phyloP scores from a whole-genome alignment of 1,140 invertebrate genomes.

The Caenorhabditis remanei region DNA sequence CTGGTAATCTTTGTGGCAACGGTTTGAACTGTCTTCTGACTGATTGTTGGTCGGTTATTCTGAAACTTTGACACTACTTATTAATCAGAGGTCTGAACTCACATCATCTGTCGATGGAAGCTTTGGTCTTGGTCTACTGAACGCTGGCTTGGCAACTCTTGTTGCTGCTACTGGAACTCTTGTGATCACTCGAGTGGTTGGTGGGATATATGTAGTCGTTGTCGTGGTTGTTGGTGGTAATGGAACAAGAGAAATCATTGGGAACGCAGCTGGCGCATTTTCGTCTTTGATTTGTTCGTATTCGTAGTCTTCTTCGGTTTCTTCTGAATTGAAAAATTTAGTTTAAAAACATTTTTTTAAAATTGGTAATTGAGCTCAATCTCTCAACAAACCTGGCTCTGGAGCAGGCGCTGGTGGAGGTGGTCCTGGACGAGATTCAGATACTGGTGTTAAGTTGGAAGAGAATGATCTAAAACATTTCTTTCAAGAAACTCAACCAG shows the following conservation, averaged over 20 bases:
- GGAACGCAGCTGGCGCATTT: conserved; percentile 51
- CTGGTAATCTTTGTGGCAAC: background rate
- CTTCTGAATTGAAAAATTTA: background rate
- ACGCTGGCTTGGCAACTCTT: conserved; percentile 42
- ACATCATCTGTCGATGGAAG: conserved; percentile 1
- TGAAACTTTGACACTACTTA: background rate
- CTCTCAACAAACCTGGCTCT: background rate
- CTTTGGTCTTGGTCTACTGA: conserved; percentile 60
- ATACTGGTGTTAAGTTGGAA: background rate
- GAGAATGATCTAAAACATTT: background rate
- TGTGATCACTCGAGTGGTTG: conserved; percentile 42
- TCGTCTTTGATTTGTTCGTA: conserved; percentile 59
- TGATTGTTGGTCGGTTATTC: conserved; percentile 1
- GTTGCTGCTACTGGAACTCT: background rate
- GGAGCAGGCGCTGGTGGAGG: background rate
- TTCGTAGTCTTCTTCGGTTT: conserved; percentile 61
- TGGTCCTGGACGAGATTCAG: conserved; percentile 13
- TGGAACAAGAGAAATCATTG: conserved; percentile 52
- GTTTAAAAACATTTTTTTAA: background rate
- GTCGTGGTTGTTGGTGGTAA: conserved; percentile 18
- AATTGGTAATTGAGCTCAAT: background rate
- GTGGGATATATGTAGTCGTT: background rate
- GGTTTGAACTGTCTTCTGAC: background rate
- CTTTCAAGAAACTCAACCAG: background rate
- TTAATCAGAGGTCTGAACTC: background rate